Conservation (phyloP, 2,797 vertebrate species). For the Austrolebias charrua region DNA sequence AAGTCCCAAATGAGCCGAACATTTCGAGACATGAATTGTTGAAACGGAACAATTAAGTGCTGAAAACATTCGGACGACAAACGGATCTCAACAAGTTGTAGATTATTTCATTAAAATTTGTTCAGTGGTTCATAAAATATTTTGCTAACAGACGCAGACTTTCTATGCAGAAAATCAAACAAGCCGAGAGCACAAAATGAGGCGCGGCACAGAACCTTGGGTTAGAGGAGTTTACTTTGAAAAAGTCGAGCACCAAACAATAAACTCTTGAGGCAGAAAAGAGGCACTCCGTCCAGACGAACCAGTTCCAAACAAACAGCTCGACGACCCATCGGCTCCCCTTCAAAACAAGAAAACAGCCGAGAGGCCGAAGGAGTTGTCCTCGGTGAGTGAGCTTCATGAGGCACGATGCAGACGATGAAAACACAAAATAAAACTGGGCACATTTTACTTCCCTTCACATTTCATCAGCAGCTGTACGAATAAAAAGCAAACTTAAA, state of each 20-base stretch:
- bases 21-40: too few species aligned
- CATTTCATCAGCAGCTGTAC: conserved; percentile 56
- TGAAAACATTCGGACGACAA: too few species aligned
- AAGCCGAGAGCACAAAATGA: conserved; percentile 44
- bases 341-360: conserved; percentile 50
- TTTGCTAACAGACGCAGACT: too few species aligned
- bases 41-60: too few species aligned
- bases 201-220: conserved; percentile 60
- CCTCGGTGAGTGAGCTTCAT: conserved; percentile 68
- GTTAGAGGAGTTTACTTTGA: conserved; percentile 70
- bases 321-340: conserved; percentile 49
- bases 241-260: conserved; percentile 81
- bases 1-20: too few species aligned
- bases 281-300: conserved; percentile 72
- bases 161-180: not conserved
- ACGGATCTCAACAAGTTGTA: too few species aligned
- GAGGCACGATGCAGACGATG: conserved; percentile 76
- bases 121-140: too few species aligned
- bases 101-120: too few species aligned
- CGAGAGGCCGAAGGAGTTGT: conserved; percentile 71
- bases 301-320: conserved; percentile 66
- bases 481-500: conserved; percentile 67
- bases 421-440: conserved; percentile 63
- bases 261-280: conserved; percentile 73
- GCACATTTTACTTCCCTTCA: conserved; percentile 66